Evolutionary conservation across 2,888 invertebrate species (phyloP).

Genomic region (Volucella zonaria): DNA sequence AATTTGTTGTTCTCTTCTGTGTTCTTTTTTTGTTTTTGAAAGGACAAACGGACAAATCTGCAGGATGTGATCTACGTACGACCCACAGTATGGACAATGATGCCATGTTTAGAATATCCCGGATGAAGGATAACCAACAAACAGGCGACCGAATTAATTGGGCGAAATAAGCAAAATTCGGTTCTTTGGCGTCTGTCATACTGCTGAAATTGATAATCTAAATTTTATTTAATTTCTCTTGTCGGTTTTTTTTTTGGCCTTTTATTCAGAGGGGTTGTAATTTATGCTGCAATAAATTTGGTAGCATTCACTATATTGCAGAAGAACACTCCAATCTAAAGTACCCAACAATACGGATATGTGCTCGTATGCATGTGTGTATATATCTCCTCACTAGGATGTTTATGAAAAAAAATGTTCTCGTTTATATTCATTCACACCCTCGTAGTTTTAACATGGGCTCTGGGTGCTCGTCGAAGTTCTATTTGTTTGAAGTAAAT

Average conservation of each 20-base stretch:
- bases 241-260: no score
- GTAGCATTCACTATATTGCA: constrained; percentile 40
- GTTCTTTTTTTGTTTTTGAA: no score
- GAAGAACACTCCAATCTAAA: background rate
- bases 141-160: constrained; percentile 10
- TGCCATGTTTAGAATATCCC: constrained; percentile 38
- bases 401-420: constrained; percentile 23
- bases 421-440: constrained; percentile 3
- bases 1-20: constrained; percentile 50
- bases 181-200: constrained; percentile 51
- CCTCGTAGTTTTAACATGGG: background rate
- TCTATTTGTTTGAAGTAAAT: no score
- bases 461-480: no score
- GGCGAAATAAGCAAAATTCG: constrained; percentile 36
- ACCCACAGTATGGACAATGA: background rate
- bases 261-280: constrained; percentile 6
- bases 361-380: no score
- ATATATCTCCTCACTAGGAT: constrained; percentile 10
- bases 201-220: constrained; percentile 67
- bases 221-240: constrained; percentile 37
- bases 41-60: no score
- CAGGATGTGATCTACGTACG: background rate
- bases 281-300: constrained; percentile 72
- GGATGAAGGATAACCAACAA: constrained; percentile 29
- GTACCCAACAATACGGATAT: background rate